Evolutionary conservation across 2,113 vertebrate species (phyloP).

Genomic region (Seriola dumerili): DNA sequence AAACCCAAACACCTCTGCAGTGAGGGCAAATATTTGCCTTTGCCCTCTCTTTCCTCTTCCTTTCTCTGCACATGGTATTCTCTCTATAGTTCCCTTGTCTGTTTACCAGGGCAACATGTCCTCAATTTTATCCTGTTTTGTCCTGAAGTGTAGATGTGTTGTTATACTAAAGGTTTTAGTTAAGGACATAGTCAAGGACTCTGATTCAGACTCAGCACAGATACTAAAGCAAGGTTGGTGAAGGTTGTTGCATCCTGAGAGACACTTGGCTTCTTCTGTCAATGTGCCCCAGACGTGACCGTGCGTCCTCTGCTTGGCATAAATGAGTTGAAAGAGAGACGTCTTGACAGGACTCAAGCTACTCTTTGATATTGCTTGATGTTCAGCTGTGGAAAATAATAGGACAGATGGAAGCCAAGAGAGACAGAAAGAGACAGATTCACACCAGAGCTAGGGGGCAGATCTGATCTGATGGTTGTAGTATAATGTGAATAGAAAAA

Average conservation of each 20-base stretch:
- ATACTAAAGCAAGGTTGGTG: conserved; percentile 19
- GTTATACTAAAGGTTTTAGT: neutral
- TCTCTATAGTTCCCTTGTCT: neutral
- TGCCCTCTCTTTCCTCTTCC: conserved; percentile 35
- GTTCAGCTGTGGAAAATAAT: neutral
- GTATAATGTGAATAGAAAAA: conserved; percentile 12
- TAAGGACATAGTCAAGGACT: conserved; percentile 49
- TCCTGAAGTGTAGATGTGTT: neutral
- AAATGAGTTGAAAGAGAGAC: neutral
- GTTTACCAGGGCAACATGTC: conserved; percentile 15
- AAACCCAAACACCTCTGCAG: conserved; percentile 79
- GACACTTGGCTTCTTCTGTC: conserved; percentile 5
- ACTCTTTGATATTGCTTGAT: neutral
- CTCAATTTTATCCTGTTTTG: conserved; percentile 50
- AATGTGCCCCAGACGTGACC: neutral
- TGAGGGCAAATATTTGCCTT: conserved; percentile 73
- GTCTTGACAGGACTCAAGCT: neutral
- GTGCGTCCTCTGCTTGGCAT: neutral
- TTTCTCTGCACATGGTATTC: conserved; percentile 12
- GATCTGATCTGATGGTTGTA: conserved; percentile 13
- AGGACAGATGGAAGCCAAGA: neutral
- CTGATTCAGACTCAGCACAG: conserved; percentile 23
- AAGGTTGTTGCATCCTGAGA: conserved; percentile 11
- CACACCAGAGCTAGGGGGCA: conserved; percentile 27
- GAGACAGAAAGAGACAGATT: conserved; percentile 2